Conservation (phyloP, 2,113 vertebrate species). For the Pholis gunnellus region DNA sequence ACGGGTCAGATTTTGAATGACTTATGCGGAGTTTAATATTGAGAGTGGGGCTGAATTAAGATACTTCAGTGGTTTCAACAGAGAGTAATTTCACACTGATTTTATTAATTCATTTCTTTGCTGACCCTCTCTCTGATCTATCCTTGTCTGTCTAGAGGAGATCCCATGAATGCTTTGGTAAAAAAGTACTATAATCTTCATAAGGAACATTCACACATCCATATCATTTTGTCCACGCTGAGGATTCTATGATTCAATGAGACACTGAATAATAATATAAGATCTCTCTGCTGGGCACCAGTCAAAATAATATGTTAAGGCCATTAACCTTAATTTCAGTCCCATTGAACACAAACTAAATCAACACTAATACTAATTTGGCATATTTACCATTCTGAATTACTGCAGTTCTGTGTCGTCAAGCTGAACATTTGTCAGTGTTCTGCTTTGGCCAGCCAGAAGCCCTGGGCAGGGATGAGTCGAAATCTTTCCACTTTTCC, state of each 20-base stretch:
- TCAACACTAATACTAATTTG: constrained; percentile 45
- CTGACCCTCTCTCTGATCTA: constrained; percentile 40
- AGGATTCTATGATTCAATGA: constrained; percentile 3
- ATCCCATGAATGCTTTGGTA: constrained; percentile 5
- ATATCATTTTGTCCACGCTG: not conserved
- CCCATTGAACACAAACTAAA: constrained; percentile 28
- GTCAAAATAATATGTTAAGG: not conserved
- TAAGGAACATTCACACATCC: not conserved
- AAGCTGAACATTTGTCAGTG: constrained; percentile 57
- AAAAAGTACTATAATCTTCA: constrained; percentile 13
- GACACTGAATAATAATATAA: not conserved
- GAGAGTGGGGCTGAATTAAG: constrained; percentile 31
- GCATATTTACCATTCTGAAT: constrained; percentile 52
- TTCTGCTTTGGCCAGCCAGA: constrained; percentile 57
- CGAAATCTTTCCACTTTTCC: constrained; percentile 38
- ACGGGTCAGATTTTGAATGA: constrained; percentile 23
- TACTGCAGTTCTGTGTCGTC: constrained; percentile 56
- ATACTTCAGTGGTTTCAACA: constrained; percentile 33
- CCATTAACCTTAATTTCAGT: constrained; percentile 7
- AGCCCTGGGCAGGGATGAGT: constrained; percentile 44
- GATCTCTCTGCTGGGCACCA: not conserved
- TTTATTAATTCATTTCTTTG: constrained; percentile 39
- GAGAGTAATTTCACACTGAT: constrained; percentile 43
- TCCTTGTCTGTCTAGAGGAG: constrained; percentile 11
- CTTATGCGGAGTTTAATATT: constrained; percentile 35